phyloP scores from a whole-genome alignment of 2,113 vertebrate species.

The Vimba vimba region DNA sequence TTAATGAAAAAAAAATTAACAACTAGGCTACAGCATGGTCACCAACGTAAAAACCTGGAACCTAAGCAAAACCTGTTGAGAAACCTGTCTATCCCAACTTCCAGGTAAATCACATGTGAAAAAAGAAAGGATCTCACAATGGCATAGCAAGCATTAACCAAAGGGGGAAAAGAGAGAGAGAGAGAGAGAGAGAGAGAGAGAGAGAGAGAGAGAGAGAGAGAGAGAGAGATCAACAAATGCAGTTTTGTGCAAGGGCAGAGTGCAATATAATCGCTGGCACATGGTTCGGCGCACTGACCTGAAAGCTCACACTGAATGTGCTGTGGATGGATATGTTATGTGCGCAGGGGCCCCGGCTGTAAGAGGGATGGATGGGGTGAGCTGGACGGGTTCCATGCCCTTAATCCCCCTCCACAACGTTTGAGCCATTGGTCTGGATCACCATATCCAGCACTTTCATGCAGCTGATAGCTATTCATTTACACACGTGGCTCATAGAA shows the following conservation, averaged over 20 bases:
- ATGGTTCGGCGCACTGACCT: slow-evolving; percentile 45
- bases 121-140: not conserved
- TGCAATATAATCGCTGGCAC: slow-evolving; percentile 53
- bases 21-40: not conserved
- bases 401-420: slow-evolving; percentile 11
- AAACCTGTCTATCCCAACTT: not conserved
- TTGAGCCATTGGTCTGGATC: slow-evolving; percentile 45
- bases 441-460: slow-evolving; percentile 47
- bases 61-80: not conserved
- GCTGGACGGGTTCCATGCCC: slow-evolving; percentile 57
- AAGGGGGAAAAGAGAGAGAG: slow-evolving; percentile 18
- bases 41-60: not conserved
- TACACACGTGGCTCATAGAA: slow-evolving; percentile 45
- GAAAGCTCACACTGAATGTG: slow-evolving; percentile 43
- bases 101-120: slow-evolving; percentile 51
- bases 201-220: no score
- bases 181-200: no score
- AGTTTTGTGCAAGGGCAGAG: slow-evolving; percentile 22
- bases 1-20: not conserved
- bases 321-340: slow-evolving; percentile 57
- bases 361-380: slow-evolving; percentile 59
- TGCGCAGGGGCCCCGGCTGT: slow-evolving; percentile 44
- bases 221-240: slow-evolving; percentile 37
- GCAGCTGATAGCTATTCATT: slow-evolving; percentile 58
- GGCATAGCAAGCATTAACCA: slow-evolving; percentile 5